Base-by-base conservation (phyloP, 2,113 vertebrate genomes). In the Menura novaehollandiae region DNA sequence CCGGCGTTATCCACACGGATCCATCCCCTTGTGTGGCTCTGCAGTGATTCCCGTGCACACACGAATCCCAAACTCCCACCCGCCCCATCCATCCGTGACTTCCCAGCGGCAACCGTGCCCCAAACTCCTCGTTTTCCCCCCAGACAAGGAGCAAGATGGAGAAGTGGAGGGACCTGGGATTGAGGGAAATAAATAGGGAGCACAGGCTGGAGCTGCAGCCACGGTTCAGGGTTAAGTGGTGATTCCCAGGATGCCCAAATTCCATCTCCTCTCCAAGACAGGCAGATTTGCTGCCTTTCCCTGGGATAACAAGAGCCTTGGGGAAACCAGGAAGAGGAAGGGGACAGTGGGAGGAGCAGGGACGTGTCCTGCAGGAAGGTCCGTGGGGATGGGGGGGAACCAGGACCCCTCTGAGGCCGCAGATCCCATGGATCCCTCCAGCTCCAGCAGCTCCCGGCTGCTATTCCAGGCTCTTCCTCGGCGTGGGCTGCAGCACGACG, bases 11-110 rank as follows among this genome's bases (percentile, higher is more conserved):
- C 39, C 39, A 14, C 20, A 11, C 4, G 62, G 62, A 32, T 44
- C 41, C 41, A 33, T 19, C 63, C 44, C 47, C 11, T 0, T 1
- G 32, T 19, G 33, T 7, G 5, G 2, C 20, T 37, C 24, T 3
- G 24, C n/a, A 10, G 59, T 1, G 32, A 37, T 20, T 26, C 20
- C 4, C 0, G 6, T 21, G 21, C 37, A 5, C 35, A 3, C 35
- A 4, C 3, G 1, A 18, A 10, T 14, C 33, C 37, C 1, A 0
- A 59, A 10, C 23, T 60, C 63, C 71, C 71, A 23, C 64, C 35
- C 5, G 2, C 21, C 46, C 52, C 6, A 0, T 13, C 47, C 55
- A 18, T 8, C 53, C 3, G 0, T 10, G 1, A 6, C 53, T 22
- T 64, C 58, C 44, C 62, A 51, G 15, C 69, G 4, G 63, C 9